Conservation (phyloP, 1,140 invertebrate genomes). For the Psix sp. region DNA sequence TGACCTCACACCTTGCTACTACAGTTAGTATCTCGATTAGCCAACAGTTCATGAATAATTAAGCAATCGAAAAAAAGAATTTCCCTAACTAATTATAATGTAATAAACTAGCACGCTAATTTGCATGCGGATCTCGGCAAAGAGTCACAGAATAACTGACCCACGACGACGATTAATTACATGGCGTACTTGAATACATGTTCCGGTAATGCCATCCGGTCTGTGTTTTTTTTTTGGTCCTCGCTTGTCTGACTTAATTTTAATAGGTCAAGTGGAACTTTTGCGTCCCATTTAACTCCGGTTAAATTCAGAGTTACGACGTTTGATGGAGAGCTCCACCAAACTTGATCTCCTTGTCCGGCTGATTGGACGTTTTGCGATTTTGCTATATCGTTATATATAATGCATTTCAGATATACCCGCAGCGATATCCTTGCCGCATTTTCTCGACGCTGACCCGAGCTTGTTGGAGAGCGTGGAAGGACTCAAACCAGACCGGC, state of each 20-base stretch:
- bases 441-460: constrained; percentile 85
- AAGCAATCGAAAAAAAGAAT: too few relatives aligned
- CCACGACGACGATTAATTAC: neutral
- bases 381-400: neutral
- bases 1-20: constrained; percentile 84
- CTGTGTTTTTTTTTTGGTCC: neutral
- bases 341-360: too few relatives aligned
- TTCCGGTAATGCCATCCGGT: constrained; percentile 10
- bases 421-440: constrained; percentile 85
- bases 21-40: constrained; percentile 79
- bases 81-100: too few relatives aligned
- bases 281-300: too few relatives aligned
- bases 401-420: constrained; percentile 79
- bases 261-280: constrained; percentile 44
- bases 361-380: too few relatives aligned
- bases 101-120: too few relatives aligned
- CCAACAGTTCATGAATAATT: too few relatives aligned
- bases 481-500: constrained; percentile 80
- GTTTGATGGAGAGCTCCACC: too few relatives aligned
- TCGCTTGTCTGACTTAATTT: neutral
- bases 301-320: too few relatives aligned
- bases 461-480: constrained; percentile 81
- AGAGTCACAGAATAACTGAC: neutral
- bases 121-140: neutral
- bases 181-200: constrained; percentile 19